A percentile compares a stretch with the other conserved stretches of the same genome.
Conservation (phyloP, 2,113 vertebrate genomes). For the Oryzias celebensis region DNA sequence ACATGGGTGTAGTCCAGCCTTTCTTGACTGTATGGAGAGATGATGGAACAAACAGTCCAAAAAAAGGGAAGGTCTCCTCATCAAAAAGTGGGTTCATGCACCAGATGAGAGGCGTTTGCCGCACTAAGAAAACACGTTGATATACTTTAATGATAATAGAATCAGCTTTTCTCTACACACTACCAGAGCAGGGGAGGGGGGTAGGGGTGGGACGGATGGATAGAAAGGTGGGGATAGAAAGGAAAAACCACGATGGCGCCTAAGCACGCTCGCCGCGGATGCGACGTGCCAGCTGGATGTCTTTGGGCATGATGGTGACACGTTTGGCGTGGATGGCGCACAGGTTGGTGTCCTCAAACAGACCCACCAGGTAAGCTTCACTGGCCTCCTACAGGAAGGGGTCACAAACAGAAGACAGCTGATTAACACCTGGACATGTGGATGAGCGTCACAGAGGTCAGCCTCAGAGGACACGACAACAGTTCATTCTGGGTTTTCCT, state of each 20-base stretch:
- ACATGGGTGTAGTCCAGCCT: slow-evolving; percentile 6
- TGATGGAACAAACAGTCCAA: slow-evolving; percentile 3
- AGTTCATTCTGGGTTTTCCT: too few species aligned
- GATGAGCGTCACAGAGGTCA: too few species aligned
- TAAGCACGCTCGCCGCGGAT: slow-evolving; percentile 81
- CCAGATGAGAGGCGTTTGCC: slow-evolving; percentile 67
- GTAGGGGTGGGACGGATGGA: slow-evolving; percentile 38
- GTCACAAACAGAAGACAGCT: not conserved
- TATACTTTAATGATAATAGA: slow-evolving; percentile 73
- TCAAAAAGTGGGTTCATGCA: slow-evolving; percentile 71
- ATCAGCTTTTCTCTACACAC: slow-evolving; percentile 73
- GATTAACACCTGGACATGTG: too few species aligned
- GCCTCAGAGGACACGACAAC: too few species aligned
- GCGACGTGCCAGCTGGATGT: slow-evolving; percentile 83
- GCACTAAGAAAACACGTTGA: slow-evolving; percentile 76
- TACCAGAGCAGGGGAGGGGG: slow-evolving; percentile 39
- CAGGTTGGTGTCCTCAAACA: slow-evolving; percentile 81
- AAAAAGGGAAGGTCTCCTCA: slow-evolving; percentile 58
- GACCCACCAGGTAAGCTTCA: slow-evolving; percentile 79
- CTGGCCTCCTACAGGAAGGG: slow-evolving; percentile 71
- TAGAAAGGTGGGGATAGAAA: slow-evolving; percentile 28
- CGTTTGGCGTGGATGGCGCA: slow-evolving; percentile 81
- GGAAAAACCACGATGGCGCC: slow-evolving; percentile 17
- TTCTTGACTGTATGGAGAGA: slow-evolving; percentile 6
- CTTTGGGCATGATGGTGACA: slow-evolving; percentile 84